Percentiles rank a stretch among this genome's conserved stretches.
These are phyloP conservation scores for Epistrophe grossulariae DNA, from an alignment of 2,888 invertebrate genomes.

Conservation along the genomic window DNA sequence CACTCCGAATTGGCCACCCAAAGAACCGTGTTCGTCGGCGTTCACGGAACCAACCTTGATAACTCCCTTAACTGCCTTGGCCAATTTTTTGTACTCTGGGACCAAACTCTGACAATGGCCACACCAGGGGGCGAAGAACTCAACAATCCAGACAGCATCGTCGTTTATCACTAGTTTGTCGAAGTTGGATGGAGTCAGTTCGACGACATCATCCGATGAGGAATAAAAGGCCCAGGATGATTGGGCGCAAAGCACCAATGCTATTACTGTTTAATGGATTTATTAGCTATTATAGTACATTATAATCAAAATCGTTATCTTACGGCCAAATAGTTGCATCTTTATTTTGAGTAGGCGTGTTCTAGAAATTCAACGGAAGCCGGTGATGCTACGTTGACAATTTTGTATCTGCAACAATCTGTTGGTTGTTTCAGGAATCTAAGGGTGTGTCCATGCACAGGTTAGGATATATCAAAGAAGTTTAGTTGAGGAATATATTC, in stretches of 20 bases:
- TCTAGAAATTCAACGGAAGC: constrained; percentile 43
- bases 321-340: constrained; percentile 62
- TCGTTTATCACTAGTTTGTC: constrained; percentile 92
- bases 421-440: constrained; percentile 2
- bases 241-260: constrained; percentile 60
- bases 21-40: constrained; percentile 93
- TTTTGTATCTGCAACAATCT: constrained; percentile 34
- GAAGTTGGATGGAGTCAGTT: constrained; percentile 94
- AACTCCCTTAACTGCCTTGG: constrained; percentile 96
- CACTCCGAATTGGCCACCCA: constrained; percentile 92
- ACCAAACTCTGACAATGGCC: constrained; percentile 95
- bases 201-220: constrained; percentile 90
- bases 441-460: constrained; percentile 17
- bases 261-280: constrained; percentile 22
- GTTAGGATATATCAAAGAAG: constrained; percentile 3
- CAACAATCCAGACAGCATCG: constrained; percentile 96
- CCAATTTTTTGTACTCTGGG: constrained; percentile 97
- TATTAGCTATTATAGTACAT: neutral
- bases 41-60: constrained; percentile 97
- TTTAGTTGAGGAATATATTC: neutral
- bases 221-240: constrained; percentile 86
- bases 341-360: constrained; percentile 25
- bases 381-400: constrained; percentile 70
- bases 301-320: constrained; percentile 9
- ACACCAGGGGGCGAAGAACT: constrained; percentile 95